Conservation (phyloP, 2,113 vertebrate species). For the Sander lucioperca region DNA sequence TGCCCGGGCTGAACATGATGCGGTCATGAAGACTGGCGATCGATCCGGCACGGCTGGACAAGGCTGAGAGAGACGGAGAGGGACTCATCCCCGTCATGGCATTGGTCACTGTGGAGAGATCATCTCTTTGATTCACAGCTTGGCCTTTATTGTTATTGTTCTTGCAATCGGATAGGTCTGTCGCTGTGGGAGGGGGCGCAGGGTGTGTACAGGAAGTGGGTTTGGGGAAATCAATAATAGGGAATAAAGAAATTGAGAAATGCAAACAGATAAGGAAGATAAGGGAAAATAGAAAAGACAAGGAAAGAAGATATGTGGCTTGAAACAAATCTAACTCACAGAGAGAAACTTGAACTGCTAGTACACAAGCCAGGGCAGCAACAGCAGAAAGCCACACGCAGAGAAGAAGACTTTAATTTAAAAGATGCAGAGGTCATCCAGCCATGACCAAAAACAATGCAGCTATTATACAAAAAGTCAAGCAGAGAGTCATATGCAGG, state of each 20-base stretch:
- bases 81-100: conserved; percentile 97
- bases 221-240: conserved; percentile 73
- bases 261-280: conserved; percentile 68
- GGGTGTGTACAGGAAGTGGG: conserved; percentile 54
- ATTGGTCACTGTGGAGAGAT: conserved; percentile 99
- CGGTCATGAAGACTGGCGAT: conserved; percentile 96
- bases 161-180: conserved; percentile 90
- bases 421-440: conserved; percentile 52
- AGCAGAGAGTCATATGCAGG: conserved; percentile 51
- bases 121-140: conserved; percentile 90
- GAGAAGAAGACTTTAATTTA: conserved; percentile 33
- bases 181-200: conserved; percentile 44
- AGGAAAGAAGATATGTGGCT: conserved; percentile 70
- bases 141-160: conserved; percentile 88
- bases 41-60: conserved; percentile 95
- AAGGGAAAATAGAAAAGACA: conserved; percentile 54
- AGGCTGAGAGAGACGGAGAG: conserved; percentile 92
- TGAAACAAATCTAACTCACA: conserved; percentile 64
- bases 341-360: conserved; percentile 51
- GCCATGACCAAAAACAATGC: conserved; percentile 47
- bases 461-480: conserved; percentile 30
- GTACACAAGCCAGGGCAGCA: conserved; percentile 50
- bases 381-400: conserved; percentile 49
- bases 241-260: conserved; percentile 64
- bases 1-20: conserved; percentile 95